Evolutionary conservation across 2,888 invertebrate species (phyloP), one percentile per base, ranked within the genome.

Genomic region (Matsumyia berberina): DNA sequence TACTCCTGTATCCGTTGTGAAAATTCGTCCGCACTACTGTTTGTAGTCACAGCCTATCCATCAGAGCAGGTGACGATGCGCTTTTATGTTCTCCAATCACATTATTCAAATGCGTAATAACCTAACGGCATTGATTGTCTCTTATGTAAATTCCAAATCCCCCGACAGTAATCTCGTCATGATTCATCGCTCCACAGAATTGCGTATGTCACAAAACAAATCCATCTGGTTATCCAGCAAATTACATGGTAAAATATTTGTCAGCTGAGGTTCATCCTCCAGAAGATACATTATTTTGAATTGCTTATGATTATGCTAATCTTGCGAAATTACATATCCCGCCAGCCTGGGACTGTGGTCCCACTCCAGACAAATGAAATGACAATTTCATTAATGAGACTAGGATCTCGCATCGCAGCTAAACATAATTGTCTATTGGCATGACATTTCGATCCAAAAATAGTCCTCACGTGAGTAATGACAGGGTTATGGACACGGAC

Each of bases 221-320:
- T 5, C 29, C 69, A 70, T 70, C 11, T 15, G 9, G 17, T 39
- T 31, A 49, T 55, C n/a, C 37, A 5, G 12, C 15, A 12, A 33
- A 31, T 73, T 62, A 42, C 62, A 62, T 53, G 33, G 19, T 24
- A 24, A n/a, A n/a, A 33, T 15, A 62, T 42, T 33, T 17, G 49
- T 49, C 17, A 17, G 5, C 5, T 2, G 1, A 9, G n/a, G 5
- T 35, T 19, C 9, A 9, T 17, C 33, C 9, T 62, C 0, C 29
- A 51, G 51, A 17, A 51, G 51, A 17, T 33, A 11, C 1, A 35
- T 8, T 35, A 7, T 19, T 11, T 4, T n/a, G 17, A 42, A n/a
- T 5, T 57, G 9, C 29, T 70, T 15, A 39, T 49, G 11, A 33
- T 37, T 72, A 51, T 37, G 49, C 17, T 72, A 72, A 51, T 60